Percentiles rank a stretch among this genome's conserved stretches.
Conservation (phyloP, 2,797 vertebrate species). For the Gymnothorax reevesii region DNA sequence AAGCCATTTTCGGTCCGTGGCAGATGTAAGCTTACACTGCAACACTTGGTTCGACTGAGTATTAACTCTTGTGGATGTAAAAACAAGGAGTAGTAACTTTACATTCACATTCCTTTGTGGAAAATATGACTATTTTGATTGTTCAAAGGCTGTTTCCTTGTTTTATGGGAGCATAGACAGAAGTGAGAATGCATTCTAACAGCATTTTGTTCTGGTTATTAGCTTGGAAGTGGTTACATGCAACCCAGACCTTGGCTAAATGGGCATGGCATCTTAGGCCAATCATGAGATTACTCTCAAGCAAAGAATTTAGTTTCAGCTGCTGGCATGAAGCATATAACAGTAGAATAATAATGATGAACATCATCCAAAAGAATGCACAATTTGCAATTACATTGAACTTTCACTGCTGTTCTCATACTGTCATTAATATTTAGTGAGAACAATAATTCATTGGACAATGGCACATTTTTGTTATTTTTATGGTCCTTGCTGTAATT, state of each 20-base stretch:
- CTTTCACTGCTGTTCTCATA: neutral
- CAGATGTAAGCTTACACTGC: neutral
- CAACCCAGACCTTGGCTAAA: neutral
- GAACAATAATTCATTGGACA: too few relatives aligned
- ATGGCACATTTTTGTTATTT: too few relatives aligned
- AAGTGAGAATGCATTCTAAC: neutral
- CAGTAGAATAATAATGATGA: neutral
- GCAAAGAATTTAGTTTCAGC: neutral
- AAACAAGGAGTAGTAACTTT: neutral
- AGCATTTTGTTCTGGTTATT: neutral
- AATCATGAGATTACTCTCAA: neutral
- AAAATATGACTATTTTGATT: neutral
- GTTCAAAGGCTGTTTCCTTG: neutral
- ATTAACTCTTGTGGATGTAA: neutral
- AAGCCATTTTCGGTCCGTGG: neutral
- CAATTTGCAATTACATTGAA: neutral
- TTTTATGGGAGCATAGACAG: neutral
- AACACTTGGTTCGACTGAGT: neutral
- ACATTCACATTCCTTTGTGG: conserved; percentile 13
- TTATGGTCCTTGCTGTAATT: too few relatives aligned
- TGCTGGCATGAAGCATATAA: neutral
- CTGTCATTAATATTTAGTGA: too few relatives aligned
- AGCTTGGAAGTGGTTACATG: neutral
- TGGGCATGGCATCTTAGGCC: neutral
- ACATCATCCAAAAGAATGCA: neutral